phyloP scores from a whole-genome alignment of 2,113 vertebrate genomes.

The Odocoileus virginianus region DNA sequence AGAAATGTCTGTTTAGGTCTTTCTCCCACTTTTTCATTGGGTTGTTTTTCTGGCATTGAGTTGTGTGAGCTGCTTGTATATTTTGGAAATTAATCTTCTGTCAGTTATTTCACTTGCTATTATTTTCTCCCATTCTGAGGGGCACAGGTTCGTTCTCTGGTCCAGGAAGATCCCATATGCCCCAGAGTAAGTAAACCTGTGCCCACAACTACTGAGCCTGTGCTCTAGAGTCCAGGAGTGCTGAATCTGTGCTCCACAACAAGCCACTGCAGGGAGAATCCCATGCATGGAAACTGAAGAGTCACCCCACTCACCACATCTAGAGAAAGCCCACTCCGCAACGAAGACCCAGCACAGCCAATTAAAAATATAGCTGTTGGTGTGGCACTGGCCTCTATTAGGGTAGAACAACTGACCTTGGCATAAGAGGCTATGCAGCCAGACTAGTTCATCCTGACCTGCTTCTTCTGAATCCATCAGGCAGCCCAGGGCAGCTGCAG shows the following conservation, averaged over 20 bases:
- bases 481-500: accelerated
- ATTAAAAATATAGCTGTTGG: not conserved
- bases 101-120: not conserved
- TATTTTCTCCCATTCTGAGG: not conserved
- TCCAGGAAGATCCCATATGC: not conserved
- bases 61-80: not conserved
- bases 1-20: not conserved
- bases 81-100: not conserved
- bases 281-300: accelerated
- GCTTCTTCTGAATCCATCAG: not conserved
- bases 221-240: not conserved
- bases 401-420: not conserved
- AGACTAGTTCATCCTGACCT: not conserved
- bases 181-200: not conserved
- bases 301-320: accelerated
- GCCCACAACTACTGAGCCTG: not conserved
- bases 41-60: not conserved
- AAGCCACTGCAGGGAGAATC: not conserved
- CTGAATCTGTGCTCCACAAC: not conserved
- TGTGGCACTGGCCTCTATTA: accelerated
- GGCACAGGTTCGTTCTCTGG: not conserved
- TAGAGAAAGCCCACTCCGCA: not conserved
- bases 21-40: not conserved
- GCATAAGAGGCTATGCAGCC: not conserved
- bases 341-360: accelerated